Percentiles rank a stretch among this genome's conserved stretches.
Conservation (phyloP, 2,797 vertebrate genomes). For the Poeciliopsis presidionis region DNA sequence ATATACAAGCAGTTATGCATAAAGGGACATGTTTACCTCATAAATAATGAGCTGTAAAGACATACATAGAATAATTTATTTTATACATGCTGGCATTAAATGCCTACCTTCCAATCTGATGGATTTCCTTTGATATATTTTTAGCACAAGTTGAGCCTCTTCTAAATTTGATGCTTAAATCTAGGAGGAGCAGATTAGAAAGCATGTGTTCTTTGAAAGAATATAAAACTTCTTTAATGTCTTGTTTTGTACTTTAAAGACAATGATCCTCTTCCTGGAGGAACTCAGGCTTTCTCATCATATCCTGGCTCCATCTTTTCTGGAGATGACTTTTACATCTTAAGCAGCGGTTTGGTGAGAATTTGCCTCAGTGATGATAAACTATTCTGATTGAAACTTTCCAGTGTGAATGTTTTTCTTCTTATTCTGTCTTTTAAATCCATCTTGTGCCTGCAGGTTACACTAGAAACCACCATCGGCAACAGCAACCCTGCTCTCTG, state of each 20-base stretch:
- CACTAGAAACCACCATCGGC: slow-evolving; percentile 93
- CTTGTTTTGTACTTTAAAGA: slow-evolving; percentile 43
- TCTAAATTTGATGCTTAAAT: neutral
- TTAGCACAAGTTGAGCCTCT: neutral
- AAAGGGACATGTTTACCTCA: neutral
- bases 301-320: slow-evolving; percentile 95
- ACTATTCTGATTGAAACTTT: neutral
- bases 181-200: neutral
- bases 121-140: neutral
- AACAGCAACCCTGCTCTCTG: slow-evolving; percentile 89
- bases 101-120: neutral
- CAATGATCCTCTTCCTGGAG: slow-evolving; percentile 79
- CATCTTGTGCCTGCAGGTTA: slow-evolving; percentile 78
- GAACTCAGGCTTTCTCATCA: slow-evolving; percentile 88
- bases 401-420: neutral
- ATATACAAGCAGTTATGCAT: neutral
- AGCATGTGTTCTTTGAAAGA: neutral
- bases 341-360: slow-evolving; percentile 92
- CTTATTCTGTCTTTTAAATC: neutral
- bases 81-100: neutral
- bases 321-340: slow-evolving; percentile 93
- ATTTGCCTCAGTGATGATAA: neutral
- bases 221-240: neutral
- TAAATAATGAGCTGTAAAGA: neutral
- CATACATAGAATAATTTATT: neutral